Evolutionary conservation across 2,888 invertebrate species (phyloP).

Genomic region (Antitype chi): DNA sequence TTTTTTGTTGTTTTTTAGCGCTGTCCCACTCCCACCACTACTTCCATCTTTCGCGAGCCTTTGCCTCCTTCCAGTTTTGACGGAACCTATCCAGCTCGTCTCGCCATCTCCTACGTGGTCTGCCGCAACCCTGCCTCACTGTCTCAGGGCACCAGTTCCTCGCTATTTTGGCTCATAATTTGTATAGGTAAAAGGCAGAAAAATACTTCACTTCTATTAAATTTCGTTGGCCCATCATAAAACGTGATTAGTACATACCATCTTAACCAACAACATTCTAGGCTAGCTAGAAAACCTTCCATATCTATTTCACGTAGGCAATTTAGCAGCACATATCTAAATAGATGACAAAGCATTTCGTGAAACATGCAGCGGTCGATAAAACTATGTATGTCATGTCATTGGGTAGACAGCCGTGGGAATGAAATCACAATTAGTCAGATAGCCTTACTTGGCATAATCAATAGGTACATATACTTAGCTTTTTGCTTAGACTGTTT

Average conservation of each 20-base stretch:
- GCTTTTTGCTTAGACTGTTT: constrained; percentile 23
- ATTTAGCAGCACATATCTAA: constrained; percentile 35
- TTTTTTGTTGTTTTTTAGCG: too few relatives aligned
- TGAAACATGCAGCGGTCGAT: constrained; percentile 51
- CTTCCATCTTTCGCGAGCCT: too few relatives aligned
- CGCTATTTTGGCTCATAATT: too few relatives aligned
- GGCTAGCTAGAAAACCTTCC: constrained; percentile 6
- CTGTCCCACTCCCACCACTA: too few relatives aligned
- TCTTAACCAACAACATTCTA: not conserved
- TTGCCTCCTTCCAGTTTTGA: too few relatives aligned
- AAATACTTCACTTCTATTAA: not conserved
- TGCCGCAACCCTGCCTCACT: too few relatives aligned
- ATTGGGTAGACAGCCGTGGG: constrained; percentile 53
- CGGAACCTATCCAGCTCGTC: too few relatives aligned
- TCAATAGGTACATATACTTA: constrained; percentile 30
- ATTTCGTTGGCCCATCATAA: not conserved
- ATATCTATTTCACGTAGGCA: constrained; percentile 11
- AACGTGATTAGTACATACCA: not conserved
- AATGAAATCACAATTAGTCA: constrained; percentile 45
- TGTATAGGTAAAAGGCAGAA: not conserved
- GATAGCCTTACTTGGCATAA: constrained; percentile 47
- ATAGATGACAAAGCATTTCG: constrained; percentile 54
- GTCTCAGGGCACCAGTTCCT: too few relatives aligned
- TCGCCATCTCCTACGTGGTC: too few relatives aligned
- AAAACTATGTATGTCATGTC: constrained; percentile 48